Conservation (phyloP, 2,797 vertebrate species). For the Aselliscus stoliczkanus region DNA sequence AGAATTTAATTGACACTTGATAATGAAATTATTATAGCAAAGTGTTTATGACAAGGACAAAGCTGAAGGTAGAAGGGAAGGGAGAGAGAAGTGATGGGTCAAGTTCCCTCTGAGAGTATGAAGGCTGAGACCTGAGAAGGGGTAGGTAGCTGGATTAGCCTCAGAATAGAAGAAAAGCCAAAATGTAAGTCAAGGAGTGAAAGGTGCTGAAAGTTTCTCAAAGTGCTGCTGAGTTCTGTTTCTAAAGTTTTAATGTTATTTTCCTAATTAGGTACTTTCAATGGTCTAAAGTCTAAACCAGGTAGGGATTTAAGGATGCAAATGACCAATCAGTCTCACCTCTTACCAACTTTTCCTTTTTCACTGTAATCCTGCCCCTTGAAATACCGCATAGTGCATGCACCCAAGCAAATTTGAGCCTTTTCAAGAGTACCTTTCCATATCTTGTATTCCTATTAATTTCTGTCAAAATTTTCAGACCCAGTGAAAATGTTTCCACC, state of each 20-base stretch:
- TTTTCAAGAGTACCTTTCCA: not conserved
- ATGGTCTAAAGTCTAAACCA: not conserved
- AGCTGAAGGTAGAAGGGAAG: not conserved
- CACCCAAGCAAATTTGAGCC: not conserved
- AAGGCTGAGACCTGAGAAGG: not conserved
- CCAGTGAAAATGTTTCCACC: not conserved
- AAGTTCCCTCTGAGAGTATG: not conserved
- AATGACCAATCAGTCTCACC: not conserved
- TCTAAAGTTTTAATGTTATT: not conserved
- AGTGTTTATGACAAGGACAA: not conserved
- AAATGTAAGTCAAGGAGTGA: not conserved
- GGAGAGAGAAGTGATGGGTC: not conserved
- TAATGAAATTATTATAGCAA: not conserved
- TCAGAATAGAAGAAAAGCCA: not conserved
- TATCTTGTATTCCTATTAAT: not conserved
- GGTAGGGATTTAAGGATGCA: not conserved
- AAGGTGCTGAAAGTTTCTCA: not conserved
- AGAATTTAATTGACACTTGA: constrained; percentile 3
- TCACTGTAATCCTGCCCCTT: not conserved
- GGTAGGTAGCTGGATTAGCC: not conserved
- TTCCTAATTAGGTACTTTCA: not conserved
- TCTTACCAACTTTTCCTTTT: not conserved
- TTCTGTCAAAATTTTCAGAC: not conserved
- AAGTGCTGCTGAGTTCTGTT: not conserved
- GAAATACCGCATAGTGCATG: not conserved